phyloP scores from a whole-genome alignment of 2,888 invertebrate species.

The Maniola hyperantus region DNA sequence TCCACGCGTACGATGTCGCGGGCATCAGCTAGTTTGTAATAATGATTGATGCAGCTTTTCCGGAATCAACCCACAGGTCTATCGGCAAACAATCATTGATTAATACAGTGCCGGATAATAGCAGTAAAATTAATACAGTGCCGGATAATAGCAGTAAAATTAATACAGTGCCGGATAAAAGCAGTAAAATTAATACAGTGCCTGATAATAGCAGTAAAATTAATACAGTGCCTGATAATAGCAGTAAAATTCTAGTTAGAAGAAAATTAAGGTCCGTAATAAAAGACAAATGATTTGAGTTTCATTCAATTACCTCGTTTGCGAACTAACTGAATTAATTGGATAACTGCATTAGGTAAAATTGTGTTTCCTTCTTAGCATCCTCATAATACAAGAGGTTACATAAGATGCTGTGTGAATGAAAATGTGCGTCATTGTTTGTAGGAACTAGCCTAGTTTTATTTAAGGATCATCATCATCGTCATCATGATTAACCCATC shows the following conservation, averaged over 20 bases:
- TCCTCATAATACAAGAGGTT: slow-evolving; percentile 23
- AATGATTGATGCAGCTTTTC: too few relatives aligned
- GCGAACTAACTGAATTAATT: slow-evolving; percentile 29
- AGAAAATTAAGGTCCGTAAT: slow-evolving; percentile 4
- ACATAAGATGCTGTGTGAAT: slow-evolving; percentile 27
- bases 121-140: background rate
- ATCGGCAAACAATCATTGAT: too few relatives aligned
- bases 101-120: background rate
- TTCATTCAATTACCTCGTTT: slow-evolving; percentile 21
- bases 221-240: background rate
- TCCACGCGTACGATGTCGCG: too few relatives aligned
- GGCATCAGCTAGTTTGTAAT: too few relatives aligned
- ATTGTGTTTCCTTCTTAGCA: slow-evolving; percentile 26
- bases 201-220: too few relatives aligned
- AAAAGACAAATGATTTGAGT: slow-evolving; percentile 8
- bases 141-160: background rate
- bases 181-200: background rate
- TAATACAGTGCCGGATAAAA: too few relatives aligned
- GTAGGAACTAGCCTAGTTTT: slow-evolving; percentile 25
- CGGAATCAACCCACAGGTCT: too few relatives aligned
- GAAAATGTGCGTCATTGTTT: slow-evolving; percentile 29
- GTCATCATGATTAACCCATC: too few relatives aligned
- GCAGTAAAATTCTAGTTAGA: background rate
- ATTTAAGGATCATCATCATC: background rate
- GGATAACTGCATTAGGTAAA: slow-evolving; percentile 19